Percentiles rank a stretch among this genome's conserved stretches.
phyloP scores from a whole-genome alignment of 1,140 invertebrate genomes.

The Druon quercuslanigerum region DNA sequence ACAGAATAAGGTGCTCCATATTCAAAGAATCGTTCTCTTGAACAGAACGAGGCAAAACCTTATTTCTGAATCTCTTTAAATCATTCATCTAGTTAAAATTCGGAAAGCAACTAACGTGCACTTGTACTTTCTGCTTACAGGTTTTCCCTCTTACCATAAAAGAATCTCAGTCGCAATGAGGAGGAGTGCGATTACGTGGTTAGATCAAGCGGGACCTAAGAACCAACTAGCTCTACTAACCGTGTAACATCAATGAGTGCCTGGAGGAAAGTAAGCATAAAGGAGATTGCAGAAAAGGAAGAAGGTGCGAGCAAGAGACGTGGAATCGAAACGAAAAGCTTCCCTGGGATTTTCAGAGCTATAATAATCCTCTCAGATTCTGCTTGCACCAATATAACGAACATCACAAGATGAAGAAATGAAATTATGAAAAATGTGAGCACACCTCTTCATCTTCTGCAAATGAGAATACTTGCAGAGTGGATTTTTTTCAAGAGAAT shows the following conservation, averaged over 20 bases:
- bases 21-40: no score
- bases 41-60: no score
- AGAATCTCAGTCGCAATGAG: slow-evolving; percentile 1
- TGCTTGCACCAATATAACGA: slow-evolving; percentile 17
- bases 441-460: slow-evolving; percentile 9
- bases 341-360: slow-evolving; percentile 6
- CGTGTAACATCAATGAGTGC: slow-evolving; percentile 21
- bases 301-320: slow-evolving; percentile 8
- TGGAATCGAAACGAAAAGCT: slow-evolving; percentile 16
- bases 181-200: slow-evolving; percentile 25
- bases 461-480: not conserved
- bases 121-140: not conserved
- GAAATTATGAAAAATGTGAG: slow-evolving; percentile 23
- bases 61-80: no score
- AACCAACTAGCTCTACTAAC: slow-evolving; percentile 10
- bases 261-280: slow-evolving; percentile 25
- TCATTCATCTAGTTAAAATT: no score
- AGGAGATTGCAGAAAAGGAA: slow-evolving; percentile 23
- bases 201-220: slow-evolving; percentile 16
- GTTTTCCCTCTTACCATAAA: not conserved
- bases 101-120: no score
- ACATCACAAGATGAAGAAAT: slow-evolving; percentile 4
- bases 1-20: no score
- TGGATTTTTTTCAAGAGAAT: not conserved
- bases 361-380: not conserved